Evolutionary conservation across 1,140 invertebrate species (phyloP), one percentile per base, ranked within the genome.

Genomic region (Apis dorsata): DNA sequence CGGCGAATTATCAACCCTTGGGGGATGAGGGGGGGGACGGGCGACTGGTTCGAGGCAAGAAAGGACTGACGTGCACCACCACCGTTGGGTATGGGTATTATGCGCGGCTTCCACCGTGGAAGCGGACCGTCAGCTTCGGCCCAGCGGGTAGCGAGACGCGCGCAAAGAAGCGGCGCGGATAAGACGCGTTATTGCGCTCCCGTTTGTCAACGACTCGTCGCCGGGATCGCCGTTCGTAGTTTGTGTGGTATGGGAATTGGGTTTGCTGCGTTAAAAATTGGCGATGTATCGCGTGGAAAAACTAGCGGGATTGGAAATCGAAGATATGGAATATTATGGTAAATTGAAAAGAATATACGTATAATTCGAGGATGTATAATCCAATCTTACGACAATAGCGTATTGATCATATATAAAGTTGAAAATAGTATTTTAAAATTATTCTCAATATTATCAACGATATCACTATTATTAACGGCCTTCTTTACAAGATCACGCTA

Each of bases 1-100:
- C 92, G 93, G 89, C 92, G 93, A 92, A 93, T 93, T 93, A 93
- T 92, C 92, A 91, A 93, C 91, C 92, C 92, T 93, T 93, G 90
- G 89, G 91, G 34, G 34, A 34, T 2, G 2, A 3, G 34, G 34
- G 34, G 34, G 34, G 91, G 92, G 92, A 93, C 90, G 73, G 57
- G 49, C 78, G 79, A 86, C 85, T 76, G 71, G 81, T 85, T 79
- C 84, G 21, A 49, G 71, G 83, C 87, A 91, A 90, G 91, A 91
- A 91, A 86, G 79, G 13, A 80, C 80, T 83, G 82, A 71, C 83
- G 84, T 74, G 77, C 79, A 59, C 71, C 51, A 73, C 71, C 71
- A 19, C 44, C 19, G 49, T 17, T 8, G 12, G 68, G 78, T 81
- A 70, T 74, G 34, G 34, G 15, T 13, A 15, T 63, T 24, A 24